Conservation (phyloP, 2,888 invertebrate species). For the Yponomeuta cagnagella region DNA sequence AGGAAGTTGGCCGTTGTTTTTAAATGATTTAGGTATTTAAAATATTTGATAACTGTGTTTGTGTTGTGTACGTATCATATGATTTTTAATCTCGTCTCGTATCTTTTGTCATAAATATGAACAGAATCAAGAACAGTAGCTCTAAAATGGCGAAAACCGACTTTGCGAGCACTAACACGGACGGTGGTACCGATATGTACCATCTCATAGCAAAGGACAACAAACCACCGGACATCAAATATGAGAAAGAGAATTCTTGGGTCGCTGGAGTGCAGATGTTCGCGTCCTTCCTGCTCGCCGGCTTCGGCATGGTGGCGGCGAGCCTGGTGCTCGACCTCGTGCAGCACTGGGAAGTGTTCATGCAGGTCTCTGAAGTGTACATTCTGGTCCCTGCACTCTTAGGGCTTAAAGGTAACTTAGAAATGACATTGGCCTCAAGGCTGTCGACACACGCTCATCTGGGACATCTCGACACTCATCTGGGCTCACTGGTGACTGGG, state of each 20-base stretch:
- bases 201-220: constrained; percentile 48
- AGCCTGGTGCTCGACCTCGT: constrained; percentile 89
- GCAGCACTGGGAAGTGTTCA: constrained; percentile 92
- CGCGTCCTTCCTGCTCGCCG: constrained; percentile 89
- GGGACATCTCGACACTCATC: constrained; percentile 85
- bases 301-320: constrained; percentile 93
- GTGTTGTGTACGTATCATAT: not conserved
- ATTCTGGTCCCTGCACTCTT: constrained; percentile 92
- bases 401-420: constrained; percentile 94
- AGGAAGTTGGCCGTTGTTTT: not conserved
- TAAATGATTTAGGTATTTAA: not conserved
- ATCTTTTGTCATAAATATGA: constrained; percentile 35
- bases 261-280: constrained; percentile 87
- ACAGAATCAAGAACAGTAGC: constrained; percentile 62
- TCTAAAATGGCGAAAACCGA: constrained; percentile 51
- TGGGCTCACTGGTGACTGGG: constrained; percentile 77
- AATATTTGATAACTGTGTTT: not conserved
- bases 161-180: constrained; percentile 33
- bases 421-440: constrained; percentile 95
- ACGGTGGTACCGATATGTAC: constrained; percentile 41
- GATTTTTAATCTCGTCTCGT: not conserved
- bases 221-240: constrained; percentile 59
- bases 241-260: constrained; percentile 76
- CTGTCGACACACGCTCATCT: constrained; percentile 94
- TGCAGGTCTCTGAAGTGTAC: constrained; percentile 88